Conservation (phyloP, 2,113 vertebrate species). For the Ranitomeya imitator region DNA sequence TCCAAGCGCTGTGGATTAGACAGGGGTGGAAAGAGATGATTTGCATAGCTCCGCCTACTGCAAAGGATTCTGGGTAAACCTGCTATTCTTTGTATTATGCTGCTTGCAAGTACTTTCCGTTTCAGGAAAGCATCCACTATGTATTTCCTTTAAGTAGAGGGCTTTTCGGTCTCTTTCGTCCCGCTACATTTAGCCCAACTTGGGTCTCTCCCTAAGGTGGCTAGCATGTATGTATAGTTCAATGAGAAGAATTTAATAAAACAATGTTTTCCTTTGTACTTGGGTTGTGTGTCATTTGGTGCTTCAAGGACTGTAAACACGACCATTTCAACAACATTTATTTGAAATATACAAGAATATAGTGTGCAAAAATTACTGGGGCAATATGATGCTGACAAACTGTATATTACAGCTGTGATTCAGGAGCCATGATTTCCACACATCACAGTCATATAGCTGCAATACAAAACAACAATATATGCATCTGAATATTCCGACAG, state of each 20-base stretch:
- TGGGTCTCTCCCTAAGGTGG: no score
- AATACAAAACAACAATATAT: constrained; percentile 60
- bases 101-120: no score
- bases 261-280: background rate
- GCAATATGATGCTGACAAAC: constrained; percentile 86
- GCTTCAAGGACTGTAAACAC: background rate
- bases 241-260: background rate
- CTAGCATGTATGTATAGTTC: no score
- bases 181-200: no score
- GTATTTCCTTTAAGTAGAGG: no score
- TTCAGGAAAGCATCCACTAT: no score
- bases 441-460: constrained; percentile 73
- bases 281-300: background rate
- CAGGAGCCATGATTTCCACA: constrained; percentile 80
- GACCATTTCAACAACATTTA: constrained; percentile 74
- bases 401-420: constrained; percentile 79
- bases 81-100: no score
- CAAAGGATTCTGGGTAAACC: no score
- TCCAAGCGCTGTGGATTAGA: no score
- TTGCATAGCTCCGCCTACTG: no score
- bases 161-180: no score
- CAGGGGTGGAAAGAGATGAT: no score
- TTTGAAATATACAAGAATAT: constrained; percentile 99
- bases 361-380: constrained; percentile 95
- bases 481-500: constrained; percentile 71